Base-by-base conservation (phyloP, 2,113 vertebrate genomes). In the Thinocorus orbignyianus region DNA sequence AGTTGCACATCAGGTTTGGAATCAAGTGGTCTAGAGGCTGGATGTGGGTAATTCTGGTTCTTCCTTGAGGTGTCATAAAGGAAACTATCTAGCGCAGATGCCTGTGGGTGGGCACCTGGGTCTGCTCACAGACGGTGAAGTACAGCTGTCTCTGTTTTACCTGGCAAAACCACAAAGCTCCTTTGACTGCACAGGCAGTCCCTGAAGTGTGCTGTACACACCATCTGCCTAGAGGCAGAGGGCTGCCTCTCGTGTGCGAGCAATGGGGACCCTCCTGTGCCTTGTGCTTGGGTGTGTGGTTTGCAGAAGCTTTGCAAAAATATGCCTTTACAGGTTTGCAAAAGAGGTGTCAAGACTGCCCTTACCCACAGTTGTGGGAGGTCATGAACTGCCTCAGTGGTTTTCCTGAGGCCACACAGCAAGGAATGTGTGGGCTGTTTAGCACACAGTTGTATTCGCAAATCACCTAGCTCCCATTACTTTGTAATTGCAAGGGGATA, bases 221-320 rank as follows among this genome's bases (percentile, higher is more conserved):
- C 12, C 30, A 12, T 11, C 48, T 74, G 60, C 72, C 55, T 18
- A 46, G 31, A 76, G 37, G n/a, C 68, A 60, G 44, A 11, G 49
- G n/a, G 7, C 33, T 49, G 49, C 61, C 42, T 24, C 33, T 9
- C 4, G 11, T 30, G 10, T 2, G 49, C 3, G 5, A 44, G 26
- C 39, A 19, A 46, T 0, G 0, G 33, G 17, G 41, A 44, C 0
- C 3, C 15, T 76, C 25, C 15, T 0, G 2, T 24, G 13, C 1
- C 0, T 17, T 30, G 9, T 5, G 20, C 55, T 44, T 46, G 48
- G 9, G 4, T 7, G 12, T 22, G 39, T 0, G 2, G 20, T 44
- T 65, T 74, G 61, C 10, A 6, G 25, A 7, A 33, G 55, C 22
- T 65, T 73, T 69, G 44, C 16, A 81, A 55, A 69, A 68, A 18